Base-by-base conservation (phyloP, 2,888 invertebrate genomes). In the Plemyria rubiginata region DNA sequence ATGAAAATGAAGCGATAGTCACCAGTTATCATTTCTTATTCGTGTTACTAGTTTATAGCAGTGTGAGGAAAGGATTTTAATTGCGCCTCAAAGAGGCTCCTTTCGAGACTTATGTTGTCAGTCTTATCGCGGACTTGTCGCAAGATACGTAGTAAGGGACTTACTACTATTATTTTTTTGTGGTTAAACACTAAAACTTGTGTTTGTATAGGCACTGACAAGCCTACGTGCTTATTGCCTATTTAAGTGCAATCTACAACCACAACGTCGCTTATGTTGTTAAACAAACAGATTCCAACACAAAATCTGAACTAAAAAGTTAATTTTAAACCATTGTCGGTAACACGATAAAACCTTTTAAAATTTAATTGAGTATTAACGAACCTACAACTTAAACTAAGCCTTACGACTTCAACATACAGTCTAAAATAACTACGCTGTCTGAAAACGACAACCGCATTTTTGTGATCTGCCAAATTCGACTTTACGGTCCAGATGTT, bases 311-410 rank as follows among this genome's bases (percentile, higher is more conserved):
- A 15, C 38, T 45, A 48, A 53, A 60, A 61, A 38, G 61, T 52
- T 57, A 57, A 63, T 66, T 66, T 63, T 54, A 51, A 60, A 62
- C 62, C 32, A 49, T 45, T 54, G 22, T 22, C 55, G 12, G 60
- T 50, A 49, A 11, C 22, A 15, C 22, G 48, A 38, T 32, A n/a
- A 45, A 59, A 50, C 58, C 58, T 60, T 62, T 11, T 38, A 38
- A 63, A 67, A 56, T 65, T 62, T 60, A 69, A 69, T 61, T 53
- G 66, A 65, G 65, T n/a, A 32, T 40, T 13, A 32, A 38, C 0
- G 11, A 38, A 38, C 32, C 32, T 32, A 16, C 28, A 29, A 29
- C n/a, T 15, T 3, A 32, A 45, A 51, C 6, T 29, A 22, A 43
- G 38, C 54, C 55, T 29, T 45, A 60, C 12, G n/a, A 4, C 5